phyloP scores from a whole-genome alignment of 2,888 invertebrate genomes.

The Sinotaia quadrata region DNA sequence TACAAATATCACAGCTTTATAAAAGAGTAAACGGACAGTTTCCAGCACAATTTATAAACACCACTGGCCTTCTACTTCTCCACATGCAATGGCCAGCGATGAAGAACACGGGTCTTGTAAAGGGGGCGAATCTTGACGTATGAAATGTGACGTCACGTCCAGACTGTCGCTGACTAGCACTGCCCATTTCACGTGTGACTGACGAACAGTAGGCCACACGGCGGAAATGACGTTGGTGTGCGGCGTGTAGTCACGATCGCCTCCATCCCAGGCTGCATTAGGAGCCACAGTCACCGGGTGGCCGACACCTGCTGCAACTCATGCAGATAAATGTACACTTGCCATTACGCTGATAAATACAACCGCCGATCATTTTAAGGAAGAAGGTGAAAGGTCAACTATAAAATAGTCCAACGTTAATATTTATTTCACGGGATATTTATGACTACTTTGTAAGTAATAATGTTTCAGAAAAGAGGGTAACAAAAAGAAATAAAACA shows the following conservation, averaged over 20 bases:
- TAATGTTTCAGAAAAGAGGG: too few relatives aligned
- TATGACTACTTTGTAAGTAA: too few relatives aligned
- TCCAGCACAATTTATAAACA: too few relatives aligned
- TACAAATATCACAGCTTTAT: too few relatives aligned
- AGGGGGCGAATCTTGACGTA: neutral
- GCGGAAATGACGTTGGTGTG: slow-evolving; percentile 36
- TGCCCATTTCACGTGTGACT: slow-evolving; percentile 34
- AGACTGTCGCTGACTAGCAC: slow-evolving; percentile 29
- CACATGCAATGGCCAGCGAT: slow-evolving; percentile 36
- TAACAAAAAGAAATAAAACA: too few relatives aligned
- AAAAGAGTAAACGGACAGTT: too few relatives aligned
- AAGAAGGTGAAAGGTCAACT: too few relatives aligned
- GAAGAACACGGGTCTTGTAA: slow-evolving; percentile 38
- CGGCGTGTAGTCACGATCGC: slow-evolving; percentile 40
- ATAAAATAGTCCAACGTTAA: too few relatives aligned
- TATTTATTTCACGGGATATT: too few relatives aligned
- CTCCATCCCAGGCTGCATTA: slow-evolving; percentile 30
- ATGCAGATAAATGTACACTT: neutral
- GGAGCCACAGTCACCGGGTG: slow-evolving; percentile 16
- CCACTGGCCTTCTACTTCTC: slow-evolving; percentile 33
- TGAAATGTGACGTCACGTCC: slow-evolving; percentile 20
- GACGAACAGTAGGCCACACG: slow-evolving; percentile 36
- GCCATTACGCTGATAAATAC: too few relatives aligned
- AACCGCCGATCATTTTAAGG: too few relatives aligned
- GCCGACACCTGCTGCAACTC: neutral